Evolutionary conservation across 2,888 invertebrate genomes (phyloP), one percentile per base, ranked within the genome.

Genomic region (Apamea epomidion): DNA sequence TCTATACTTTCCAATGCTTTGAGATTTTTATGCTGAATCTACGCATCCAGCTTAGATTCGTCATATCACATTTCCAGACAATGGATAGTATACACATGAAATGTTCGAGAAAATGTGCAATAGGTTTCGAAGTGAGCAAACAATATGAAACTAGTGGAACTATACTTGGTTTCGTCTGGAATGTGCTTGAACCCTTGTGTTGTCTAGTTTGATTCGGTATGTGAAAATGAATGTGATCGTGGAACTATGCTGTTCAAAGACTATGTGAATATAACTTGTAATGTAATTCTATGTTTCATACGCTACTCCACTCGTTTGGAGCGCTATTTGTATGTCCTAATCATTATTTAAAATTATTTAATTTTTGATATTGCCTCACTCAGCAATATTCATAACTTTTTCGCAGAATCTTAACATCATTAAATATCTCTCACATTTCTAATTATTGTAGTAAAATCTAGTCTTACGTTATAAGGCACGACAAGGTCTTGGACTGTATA

Each of bases 361-460:
- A 91, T 92, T 92, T 62, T 92, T 88, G 82, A 91, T 92, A 90
- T 94, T 94, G 93, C 93, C 92, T 91, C 87, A 90, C 87, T 86
- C 87, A 91, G 85, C 90, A 89, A 91, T 93, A 91, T 89, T 87
- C 88, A 89, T 91, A 85, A 89, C 77, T 85, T 84, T 88, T 90
- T 91, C 84, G 87, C 89, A 80, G 88, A 92, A 91, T 91, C 89
- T 88, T 91, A 89, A 91, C 92, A 90, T 92, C 91, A 92, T 92
- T 89, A 91, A 91, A 92, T 93, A 91, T 92, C 90, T 93, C 91
- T 95, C 94, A 94, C 93, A 91, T 94, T 93, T 94, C 90, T 94
- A 93, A 94, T 93, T 91, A 94, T 93, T 93, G 94, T 96, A 96
- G 97, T 96, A 96, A 96, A 97, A 94, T 97, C 97, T 97, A 97